phyloP scores from a whole-genome alignment of 2,888 invertebrate species.

The Eupithecia inturbata region DNA sequence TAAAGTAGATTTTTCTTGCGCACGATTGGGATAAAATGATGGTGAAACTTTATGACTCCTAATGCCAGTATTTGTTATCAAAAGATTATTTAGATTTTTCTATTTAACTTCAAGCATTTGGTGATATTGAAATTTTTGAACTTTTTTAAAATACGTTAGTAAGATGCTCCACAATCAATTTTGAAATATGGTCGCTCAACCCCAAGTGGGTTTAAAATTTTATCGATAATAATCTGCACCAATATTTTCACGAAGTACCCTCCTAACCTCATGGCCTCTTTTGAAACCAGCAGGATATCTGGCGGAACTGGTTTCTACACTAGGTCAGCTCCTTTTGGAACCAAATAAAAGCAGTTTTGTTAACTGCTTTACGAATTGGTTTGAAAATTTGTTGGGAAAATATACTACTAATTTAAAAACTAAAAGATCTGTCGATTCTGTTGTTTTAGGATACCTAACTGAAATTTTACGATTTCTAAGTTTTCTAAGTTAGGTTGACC shows the following conservation, averaged over 20 bases:
- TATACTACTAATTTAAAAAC: too few species aligned
- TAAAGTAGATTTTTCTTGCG: not conserved
- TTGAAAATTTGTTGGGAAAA: not conserved
- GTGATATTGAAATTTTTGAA: not conserved
- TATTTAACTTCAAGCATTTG: not conserved
- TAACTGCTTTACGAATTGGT: not conserved
- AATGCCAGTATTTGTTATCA: too few species aligned
- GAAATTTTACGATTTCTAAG: too few species aligned
- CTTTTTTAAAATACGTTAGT: not conserved
- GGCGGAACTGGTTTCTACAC: conserved; percentile 27
- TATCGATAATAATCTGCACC: not conserved
- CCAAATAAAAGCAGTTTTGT: conserved; percentile 14
- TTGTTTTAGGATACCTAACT: too few species aligned
- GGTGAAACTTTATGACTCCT: not conserved
- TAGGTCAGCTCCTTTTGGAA: conserved; percentile 26
- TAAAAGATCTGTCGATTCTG: too few species aligned
- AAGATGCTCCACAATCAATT: not conserved
- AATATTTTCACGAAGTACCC: not conserved
- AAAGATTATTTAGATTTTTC: not conserved
- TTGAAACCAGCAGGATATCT: conserved; percentile 19
- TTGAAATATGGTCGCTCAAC: not conserved
- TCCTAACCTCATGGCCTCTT: conserved; percentile 15
- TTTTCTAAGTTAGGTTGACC: too few species aligned
- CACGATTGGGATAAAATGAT: not conserved
- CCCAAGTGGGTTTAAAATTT: not conserved